Evolutionary conservation across 2,888 invertebrate genomes (phyloP), one percentile per base, ranked within the genome.

Genomic region (Aromia moschata): DNA sequence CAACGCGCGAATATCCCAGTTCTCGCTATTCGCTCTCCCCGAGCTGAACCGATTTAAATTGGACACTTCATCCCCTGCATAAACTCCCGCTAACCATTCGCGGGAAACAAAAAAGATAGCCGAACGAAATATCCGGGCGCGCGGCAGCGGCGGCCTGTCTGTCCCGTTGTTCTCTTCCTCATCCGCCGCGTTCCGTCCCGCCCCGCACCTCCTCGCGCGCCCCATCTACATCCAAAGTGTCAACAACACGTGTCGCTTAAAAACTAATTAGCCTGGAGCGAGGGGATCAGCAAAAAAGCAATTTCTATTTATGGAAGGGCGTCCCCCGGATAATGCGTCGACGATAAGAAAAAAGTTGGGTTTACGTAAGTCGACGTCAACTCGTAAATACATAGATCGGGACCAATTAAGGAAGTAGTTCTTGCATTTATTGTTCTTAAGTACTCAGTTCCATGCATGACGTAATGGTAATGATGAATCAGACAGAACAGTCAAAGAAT

Each of bases 161-260:
- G n/a, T n/a, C 25, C 25, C 15, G 46, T 58, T 55, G 53, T 58
- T 46, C 57, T 53, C 54, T 55, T 51, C 46, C 49, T 44, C 43
- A 45, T 53, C 25, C 56, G 47, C 31, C 49, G 58, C 55, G 55
- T 53, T 46, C 25, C 45, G n/a, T 46, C 57, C 47, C 54, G 49
- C 45, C 46, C 49, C 38, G 43, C 51, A 46, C 25, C 56, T 41
- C 31, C 49, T 55, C 55, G 55, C 47, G 46, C 25, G 41, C 44
- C 55, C 49, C 56, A 56, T 58, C 57, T 49, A 56, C 61, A 25
- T 37, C 18, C 57, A 58, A 65, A 65, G 61, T 66, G 68, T 68
- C 68, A 65, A 56, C 62, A 58, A 46, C 68, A 68, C 62, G 64
- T 68, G 65, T 62, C 61, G 61, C 58, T 66, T 54, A 68, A 65